These are phyloP conservation scores for Protobothrops mucrosquamatus DNA, from an alignment of 2,113 vertebrate species.

Conservation along the genomic window DNA sequence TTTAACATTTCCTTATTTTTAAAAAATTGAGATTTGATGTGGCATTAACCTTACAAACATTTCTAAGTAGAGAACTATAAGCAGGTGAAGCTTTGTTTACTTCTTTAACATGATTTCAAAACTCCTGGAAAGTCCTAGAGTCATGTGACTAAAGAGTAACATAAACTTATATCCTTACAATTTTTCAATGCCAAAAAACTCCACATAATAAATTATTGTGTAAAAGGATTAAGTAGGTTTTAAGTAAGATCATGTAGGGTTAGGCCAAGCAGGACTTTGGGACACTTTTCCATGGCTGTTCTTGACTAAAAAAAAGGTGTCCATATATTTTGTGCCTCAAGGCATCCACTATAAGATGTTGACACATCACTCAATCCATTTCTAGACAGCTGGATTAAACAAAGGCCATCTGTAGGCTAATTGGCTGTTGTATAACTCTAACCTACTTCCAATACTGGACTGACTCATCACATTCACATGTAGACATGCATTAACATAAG, in stretches of 20 bases:
- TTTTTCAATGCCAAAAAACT: neutral
- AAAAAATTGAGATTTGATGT: conserved; percentile 61
- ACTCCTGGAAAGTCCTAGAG: rapidly evolving
- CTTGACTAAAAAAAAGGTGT: neutral
- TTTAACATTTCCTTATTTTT: conserved; percentile 73
- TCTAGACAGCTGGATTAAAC: neutral
- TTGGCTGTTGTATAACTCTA: neutral
- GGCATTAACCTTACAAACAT: conserved; percentile 59
- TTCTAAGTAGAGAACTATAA: conserved; percentile 63
- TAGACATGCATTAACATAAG: neutral
- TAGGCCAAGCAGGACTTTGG: neutral
- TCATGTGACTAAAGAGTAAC: neutral
- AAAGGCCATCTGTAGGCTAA: neutral
- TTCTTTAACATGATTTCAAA: conserved; percentile 19
- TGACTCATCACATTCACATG: neutral
- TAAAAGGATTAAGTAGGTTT: neutral
- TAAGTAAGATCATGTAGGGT: neutral
- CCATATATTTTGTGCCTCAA: neutral
- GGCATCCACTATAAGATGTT: neutral
- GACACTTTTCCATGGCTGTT: neutral
- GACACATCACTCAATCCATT: neutral
- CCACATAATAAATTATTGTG: neutral
- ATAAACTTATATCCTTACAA: neutral
- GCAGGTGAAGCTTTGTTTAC: conserved; percentile 58
- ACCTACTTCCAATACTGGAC: neutral